Conservation (phyloP, 2,113 vertebrate genomes). For the Pluvianellus socialis region DNA sequence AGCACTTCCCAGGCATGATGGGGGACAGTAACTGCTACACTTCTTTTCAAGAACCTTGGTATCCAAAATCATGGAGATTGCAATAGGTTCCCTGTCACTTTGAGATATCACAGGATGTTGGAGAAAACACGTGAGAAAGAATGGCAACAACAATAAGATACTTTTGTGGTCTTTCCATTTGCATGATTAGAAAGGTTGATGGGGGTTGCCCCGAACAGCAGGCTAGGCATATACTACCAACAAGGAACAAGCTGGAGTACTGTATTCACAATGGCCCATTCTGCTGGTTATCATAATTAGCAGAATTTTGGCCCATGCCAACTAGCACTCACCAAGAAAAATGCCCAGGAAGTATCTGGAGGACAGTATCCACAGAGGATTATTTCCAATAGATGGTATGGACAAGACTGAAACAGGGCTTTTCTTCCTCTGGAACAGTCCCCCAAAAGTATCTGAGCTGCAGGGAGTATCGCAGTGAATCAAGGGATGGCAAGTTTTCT, state of each 20-base stretch:
- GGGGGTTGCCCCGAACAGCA: background rate
- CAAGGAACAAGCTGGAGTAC: background rate
- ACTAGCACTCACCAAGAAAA: background rate
- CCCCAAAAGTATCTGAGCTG: fast-evolving
- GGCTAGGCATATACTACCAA: background rate
- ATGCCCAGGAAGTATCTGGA: background rate
- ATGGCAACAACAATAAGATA: background rate
- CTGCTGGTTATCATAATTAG: background rate
- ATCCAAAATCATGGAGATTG: background rate
- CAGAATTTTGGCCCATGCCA: background rate
- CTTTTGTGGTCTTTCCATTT: background rate
- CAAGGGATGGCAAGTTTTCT: fast-evolving
- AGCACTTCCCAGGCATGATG: background rate
- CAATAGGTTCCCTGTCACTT: background rate
- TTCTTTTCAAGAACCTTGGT: background rate
- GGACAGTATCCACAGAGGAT: background rate
- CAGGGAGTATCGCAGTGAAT: background rate
- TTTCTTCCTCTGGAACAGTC: background rate
- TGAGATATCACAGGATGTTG: background rate
- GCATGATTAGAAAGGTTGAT: background rate
- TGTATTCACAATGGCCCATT: background rate
- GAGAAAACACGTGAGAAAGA: background rate
- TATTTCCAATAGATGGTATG: background rate
- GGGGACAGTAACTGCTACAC: background rate
- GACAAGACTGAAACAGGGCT: background rate